Percentiles rank a stretch among this genome's conserved stretches.
Conservation (phyloP, 2,113 vertebrate species). For the Empidonax traillii region DNA sequence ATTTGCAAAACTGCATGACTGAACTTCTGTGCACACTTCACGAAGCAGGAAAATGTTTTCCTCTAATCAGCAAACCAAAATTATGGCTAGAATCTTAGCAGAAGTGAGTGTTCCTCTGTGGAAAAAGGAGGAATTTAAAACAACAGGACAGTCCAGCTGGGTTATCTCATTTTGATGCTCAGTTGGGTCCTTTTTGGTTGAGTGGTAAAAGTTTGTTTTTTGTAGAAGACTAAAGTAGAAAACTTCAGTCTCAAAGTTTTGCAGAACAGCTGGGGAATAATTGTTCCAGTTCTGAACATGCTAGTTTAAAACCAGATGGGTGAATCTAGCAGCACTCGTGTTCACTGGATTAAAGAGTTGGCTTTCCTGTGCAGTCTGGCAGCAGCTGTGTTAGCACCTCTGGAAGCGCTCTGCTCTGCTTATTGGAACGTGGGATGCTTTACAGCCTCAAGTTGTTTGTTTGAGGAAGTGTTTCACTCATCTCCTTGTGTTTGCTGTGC, state of each 20-base stretch:
- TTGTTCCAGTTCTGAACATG: not conserved
- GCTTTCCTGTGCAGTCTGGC: not conserved
- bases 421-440: not conserved
- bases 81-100: not conserved
- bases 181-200: not conserved
- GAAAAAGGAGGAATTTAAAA: not conserved
- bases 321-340: not conserved
- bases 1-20: conserved; percentile 31
- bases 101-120: not conserved
- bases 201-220: not conserved
- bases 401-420: not conserved
- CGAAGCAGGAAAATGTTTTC: not conserved
- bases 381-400: not conserved
- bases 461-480: not conserved
- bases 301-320: not conserved
- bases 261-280: not conserved
- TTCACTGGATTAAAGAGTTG: not conserved
- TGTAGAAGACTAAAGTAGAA: not conserved
- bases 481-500: not conserved
- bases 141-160: not conserved
- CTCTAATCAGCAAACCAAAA: conserved; percentile 24
- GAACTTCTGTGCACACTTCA: conserved; percentile 31
- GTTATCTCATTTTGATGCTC: not conserved
- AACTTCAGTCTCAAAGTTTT: not conserved
- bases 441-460: not conserved